Evolutionary conservation across 2,797 vertebrate genomes (phyloP), one percentile per base, ranked within the genome.

Genomic region (Gallinago stenura): DNA sequence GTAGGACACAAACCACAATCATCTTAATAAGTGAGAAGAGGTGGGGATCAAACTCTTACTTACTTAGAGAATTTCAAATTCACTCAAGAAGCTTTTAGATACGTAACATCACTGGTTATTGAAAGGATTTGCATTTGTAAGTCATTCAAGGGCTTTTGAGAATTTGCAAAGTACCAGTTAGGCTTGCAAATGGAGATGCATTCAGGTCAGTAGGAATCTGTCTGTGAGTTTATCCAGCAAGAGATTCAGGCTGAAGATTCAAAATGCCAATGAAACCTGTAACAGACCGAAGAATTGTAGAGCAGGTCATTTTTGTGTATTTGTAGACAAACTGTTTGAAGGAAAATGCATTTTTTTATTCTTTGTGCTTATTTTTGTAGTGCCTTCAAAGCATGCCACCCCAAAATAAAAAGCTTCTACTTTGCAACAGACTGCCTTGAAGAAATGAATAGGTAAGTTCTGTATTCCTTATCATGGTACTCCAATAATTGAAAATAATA

Each of bases 381-480:
- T 87, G 99, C 98, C 97, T 99, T 99, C 98, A 99, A 99, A 98
- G 99, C 98, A 68, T 99, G 99, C 91, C 99, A 99, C 97, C 98
- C 99, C 91, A 99, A 99, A 98, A 99, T 99, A 97, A 99, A 99
- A 98, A 99, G 98, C 92, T 99, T 99, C 98, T 99, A 99, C 98
- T 99, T 99, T 5, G 99, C 99, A 95, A 99, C 98, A 10, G 98
- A 99, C 96, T 99, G 98, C 98, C 98, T 99, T 22, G 99, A 99
- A 95, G 99, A 99, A 97, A 99, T 99, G 99, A 99, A 99, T 97
- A 98, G 99, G 99, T 99, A 98, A 97, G 96, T 62, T 57, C 6
- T 6, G 17, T 58, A 17, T 62, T 92, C 33, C 87, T 65, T 33
- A 33, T 43, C 25, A 16, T 30, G 48, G 3, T 54, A 35, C 9